Evolutionary conservation across 2,888 invertebrate genomes (phyloP).

Genomic region (Andrena marginata): DNA sequence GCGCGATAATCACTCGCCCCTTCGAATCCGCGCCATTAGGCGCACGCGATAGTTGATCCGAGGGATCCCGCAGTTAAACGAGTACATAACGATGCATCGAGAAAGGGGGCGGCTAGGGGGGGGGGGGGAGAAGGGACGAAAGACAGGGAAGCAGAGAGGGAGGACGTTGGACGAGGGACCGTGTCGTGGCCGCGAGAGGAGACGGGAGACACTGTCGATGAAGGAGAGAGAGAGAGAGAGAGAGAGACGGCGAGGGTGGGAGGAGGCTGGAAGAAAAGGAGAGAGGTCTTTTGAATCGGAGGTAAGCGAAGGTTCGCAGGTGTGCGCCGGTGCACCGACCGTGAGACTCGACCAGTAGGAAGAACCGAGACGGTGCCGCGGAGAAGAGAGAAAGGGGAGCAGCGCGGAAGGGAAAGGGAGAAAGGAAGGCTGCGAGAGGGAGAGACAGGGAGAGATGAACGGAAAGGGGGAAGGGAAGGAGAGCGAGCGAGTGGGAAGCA

Average conservation of each 20-base stretch:
- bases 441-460: constrained; percentile 16
- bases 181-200: constrained; percentile 24
- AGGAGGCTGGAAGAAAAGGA: constrained; percentile 53
- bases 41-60: constrained; percentile 62
- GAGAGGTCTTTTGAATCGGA: constrained; percentile 67
- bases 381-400: constrained; percentile 29
- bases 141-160: neutral
- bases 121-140: neutral
- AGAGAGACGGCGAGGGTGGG: neutral
- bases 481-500: constrained; percentile 27
- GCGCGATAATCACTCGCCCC: constrained; percentile 18
- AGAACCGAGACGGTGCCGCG: constrained; percentile 20
- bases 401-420: constrained; percentile 22
- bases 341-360: constrained; percentile 42
- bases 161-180: constrained; percentile 11
- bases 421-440: constrained; percentile 14
- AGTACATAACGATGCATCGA: constrained; percentile 63
- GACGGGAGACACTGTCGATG: constrained; percentile 14
- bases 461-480: constrained; percentile 14
- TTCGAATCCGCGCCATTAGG: constrained; percentile 57
- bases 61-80: constrained; percentile 63
- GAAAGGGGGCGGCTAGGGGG: constrained; percentile 18
- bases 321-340: constrained; percentile 60
- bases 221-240: neutral
- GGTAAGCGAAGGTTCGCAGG: constrained; percentile 68